A percentile compares a stretch with the other conserved stretches of the same genome.
phyloP scores from a whole-genome alignment of 2,797 vertebrate genomes.

The Rhodeus uyekii region DNA sequence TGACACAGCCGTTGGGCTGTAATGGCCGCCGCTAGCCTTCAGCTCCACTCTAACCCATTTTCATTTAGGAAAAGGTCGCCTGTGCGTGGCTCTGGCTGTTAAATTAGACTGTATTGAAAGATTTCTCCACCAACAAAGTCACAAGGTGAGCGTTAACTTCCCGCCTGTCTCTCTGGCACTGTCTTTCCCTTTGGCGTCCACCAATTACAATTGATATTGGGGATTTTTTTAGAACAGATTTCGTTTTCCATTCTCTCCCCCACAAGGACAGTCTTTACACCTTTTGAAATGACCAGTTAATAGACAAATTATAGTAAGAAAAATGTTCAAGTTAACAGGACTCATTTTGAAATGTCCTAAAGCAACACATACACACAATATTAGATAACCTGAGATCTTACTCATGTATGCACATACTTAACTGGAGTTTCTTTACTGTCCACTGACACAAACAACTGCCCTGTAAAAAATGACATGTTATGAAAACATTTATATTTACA shows the following conservation, averaged over 20 bases:
- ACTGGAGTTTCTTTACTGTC: background rate
- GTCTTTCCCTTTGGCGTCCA: conserved; percentile 14
- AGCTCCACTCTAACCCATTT: conserved; percentile 33
- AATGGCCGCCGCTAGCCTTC: conserved; percentile 29
- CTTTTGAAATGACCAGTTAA: conserved; percentile 26
- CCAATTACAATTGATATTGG: conserved; percentile 24
- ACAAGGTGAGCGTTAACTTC: conserved; percentile 55
- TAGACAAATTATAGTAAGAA: conserved; percentile 18
- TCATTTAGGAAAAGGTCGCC: conserved; percentile 40
- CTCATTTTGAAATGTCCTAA: conserved; percentile 17
- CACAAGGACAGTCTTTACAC: conserved; percentile 3
- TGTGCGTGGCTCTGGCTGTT: background rate
- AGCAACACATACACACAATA: background rate
- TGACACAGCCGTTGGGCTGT: conserved; percentile 5
- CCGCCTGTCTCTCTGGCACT: conserved; percentile 54
- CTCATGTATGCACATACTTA: background rate
- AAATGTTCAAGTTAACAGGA: conserved; percentile 16
- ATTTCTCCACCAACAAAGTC: conserved; percentile 32
- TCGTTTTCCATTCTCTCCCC: conserved; percentile 18
- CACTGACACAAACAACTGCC: background rate
- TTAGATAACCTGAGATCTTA: background rate
- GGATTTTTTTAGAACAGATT: background rate
- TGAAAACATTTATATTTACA: too few species aligned
- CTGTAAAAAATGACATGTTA: too few species aligned
- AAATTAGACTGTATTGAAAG: conserved; percentile 20